Evolutionary conservation across 2,113 vertebrate species (phyloP).

Genomic region (Prunella fulvescens): DNA sequence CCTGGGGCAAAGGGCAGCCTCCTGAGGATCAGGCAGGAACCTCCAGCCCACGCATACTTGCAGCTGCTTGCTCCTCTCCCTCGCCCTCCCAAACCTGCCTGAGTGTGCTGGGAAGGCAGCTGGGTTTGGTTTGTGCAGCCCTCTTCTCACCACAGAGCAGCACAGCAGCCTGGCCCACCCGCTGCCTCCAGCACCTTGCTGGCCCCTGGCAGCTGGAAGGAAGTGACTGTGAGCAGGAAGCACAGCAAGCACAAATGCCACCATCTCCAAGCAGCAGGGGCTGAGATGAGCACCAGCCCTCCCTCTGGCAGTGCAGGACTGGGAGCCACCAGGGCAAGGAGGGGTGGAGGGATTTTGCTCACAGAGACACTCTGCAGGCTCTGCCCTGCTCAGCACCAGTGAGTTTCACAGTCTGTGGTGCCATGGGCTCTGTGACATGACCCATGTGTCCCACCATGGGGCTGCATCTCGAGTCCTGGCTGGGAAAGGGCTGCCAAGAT

Average conservation of each 20-base stretch:
- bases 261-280: not conserved
- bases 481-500: not conserved
- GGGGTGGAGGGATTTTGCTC: not conserved
- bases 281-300: accelerated
- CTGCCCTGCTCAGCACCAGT: not conserved
- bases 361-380: not conserved
- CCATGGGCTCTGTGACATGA: accelerated
- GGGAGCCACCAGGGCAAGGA: not conserved
- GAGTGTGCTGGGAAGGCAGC: not conserved
- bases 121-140: not conserved
- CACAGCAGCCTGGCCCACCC: not conserved
- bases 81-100: not conserved
- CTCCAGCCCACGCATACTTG: not conserved
- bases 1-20: not conserved
- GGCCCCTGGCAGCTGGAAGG: not conserved
- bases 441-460: accelerated
- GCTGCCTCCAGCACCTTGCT: not conserved
- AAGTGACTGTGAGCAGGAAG: not conserved
- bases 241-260: not conserved
- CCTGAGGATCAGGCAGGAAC: not conserved
- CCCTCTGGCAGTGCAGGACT: accelerated
- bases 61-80: constrained; percentile 32
- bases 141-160: not conserved
- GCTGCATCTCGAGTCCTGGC: not conserved
- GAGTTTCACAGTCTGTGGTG: accelerated